Evolutionary conservation across 2,797 vertebrate species (phyloP).

Genomic region (Gallinago solitaria): DNA sequence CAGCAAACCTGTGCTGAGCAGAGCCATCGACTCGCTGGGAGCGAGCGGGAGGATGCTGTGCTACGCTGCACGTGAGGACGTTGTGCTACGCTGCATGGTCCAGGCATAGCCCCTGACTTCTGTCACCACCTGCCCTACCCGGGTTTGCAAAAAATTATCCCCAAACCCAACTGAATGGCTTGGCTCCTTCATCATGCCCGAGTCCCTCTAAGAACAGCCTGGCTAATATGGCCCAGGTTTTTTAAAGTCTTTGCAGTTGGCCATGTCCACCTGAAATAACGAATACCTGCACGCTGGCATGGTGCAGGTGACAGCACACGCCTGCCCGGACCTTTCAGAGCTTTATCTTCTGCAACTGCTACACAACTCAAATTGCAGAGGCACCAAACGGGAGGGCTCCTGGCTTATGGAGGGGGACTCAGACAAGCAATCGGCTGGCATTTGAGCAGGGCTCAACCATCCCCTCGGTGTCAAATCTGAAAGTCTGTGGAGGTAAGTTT

Average conservation of each 20-base stretch:
- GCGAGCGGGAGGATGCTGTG: accelerated
- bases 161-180: not conserved
- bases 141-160: not conserved
- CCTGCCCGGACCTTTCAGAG: not conserved
- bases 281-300: not conserved
- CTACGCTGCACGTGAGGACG: accelerated
- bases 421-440: not conserved
- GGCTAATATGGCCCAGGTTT: not conserved
- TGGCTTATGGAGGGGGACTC: not conserved
- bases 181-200: not conserved
- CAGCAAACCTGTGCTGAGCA: not conserved
- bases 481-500: not conserved
- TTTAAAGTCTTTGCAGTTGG: not conserved
- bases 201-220: not conserved
- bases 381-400: not conserved
- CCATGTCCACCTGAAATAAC: not conserved
- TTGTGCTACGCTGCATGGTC: too few species aligned
- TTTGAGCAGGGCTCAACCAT: not conserved
- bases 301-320: not conserved
- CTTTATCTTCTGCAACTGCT: not conserved
- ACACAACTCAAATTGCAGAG: not conserved
- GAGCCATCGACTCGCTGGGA: accelerated
- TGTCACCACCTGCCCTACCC: accelerated
- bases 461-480: not conserved
- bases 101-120: not conserved